Base-by-base conservation (phyloP, 2,797 vertebrate genomes). In the Typhlichthys eigenmanni region DNA sequence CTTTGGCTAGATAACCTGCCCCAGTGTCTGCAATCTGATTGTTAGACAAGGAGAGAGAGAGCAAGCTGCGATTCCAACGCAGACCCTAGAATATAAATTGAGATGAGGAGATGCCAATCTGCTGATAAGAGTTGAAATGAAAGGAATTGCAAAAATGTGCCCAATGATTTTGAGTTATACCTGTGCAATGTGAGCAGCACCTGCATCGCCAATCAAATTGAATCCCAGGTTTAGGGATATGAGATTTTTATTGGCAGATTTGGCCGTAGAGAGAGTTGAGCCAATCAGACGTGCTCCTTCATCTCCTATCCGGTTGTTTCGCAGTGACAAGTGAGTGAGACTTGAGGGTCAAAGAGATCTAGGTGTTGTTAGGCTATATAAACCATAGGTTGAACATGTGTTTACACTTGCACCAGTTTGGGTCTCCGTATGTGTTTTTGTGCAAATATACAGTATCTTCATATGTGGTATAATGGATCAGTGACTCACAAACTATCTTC, bases 1-100 rank as follows among this genome's bases (percentile, higher is more conserved):
- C 94, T 90, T 94, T 86, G 0, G 93, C 94, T 19, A 97, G 81
- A 67, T 71, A 76, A 51, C 80, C 38, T 0, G 94, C 94, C 1
- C 96, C 96, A 0, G 62, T n/a, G 55, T 97, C 95, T 9, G 88
- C 88, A 11, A 98, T 95, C 13, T 78, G 75, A 80, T 98, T 97
- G 88, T 87, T 87, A 1, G 91, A 89, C 71, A 97, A 65, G 0
- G 94, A 95, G 24, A 98, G 90, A 79, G 85, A 90, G 17, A 94
- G 82, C 79, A 98, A 82, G 0, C 93, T 80, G 1, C 92, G 91
- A 72, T 97, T 96, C 45, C 95, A 70, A 55, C 94, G 89, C 67
- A 98, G 82, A n/a, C 94, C 95, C 96, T 96, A 78, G 4, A 63
- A 79, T 67, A 66, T 58, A 65, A 9, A 53, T 71, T 55, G 60